Base-by-base conservation (phyloP, 2,797 vertebrate species). In the Pelochelys cantorii region DNA sequence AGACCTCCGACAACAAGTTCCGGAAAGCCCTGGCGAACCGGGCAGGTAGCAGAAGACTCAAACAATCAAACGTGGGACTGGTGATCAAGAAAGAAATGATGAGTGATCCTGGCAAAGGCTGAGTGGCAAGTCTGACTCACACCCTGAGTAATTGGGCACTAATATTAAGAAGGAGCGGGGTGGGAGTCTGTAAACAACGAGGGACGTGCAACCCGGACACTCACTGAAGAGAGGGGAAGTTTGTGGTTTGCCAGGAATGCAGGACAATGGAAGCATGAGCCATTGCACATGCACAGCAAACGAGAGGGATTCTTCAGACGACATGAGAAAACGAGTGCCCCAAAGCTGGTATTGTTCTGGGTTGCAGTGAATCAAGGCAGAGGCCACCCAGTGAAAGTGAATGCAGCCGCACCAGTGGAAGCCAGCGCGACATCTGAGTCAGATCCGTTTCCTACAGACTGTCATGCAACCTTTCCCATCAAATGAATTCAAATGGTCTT, bases 401-500 rank as follows among this genome's bases (percentile, higher is more conserved):
- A 71, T 37, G 65, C 65, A 37, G n/a, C 81, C 59, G 57, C 15
- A 15, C 29, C 68, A 79, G 57, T 1, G 57, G 57, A 59, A 59
- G 20, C n/a, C 29, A 0, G 0, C 31, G 2, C 25, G 55, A 52
- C 57, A 74, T 56, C n/a, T 80, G 84, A 57, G 55, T 18, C 80
- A 84, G 86, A 17, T 68, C 37, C 5, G 4, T 59, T 54, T 80
- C 77, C 17, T 82, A 77, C 87, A 37, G 27, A n/a, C 84, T 57
- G 78, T 60, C 81, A 55, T 57, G 78, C 90, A 93, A 87, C 37
- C 68, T n/a, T 87, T 85, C 87, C 68, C 29, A 71, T 71, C 29
- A 86, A 86, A 85, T 84, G 87, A 86, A 89, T 95, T 88, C 92
- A 48, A 8, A 81, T 68, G 88, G 80, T 81, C 78, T 74, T 54